A percentile compares a stretch with the other conserved stretches of the same genome.
Conservation (phyloP, 2,113 vertebrate genomes). For the human (Homo sapiens) region DNA sequence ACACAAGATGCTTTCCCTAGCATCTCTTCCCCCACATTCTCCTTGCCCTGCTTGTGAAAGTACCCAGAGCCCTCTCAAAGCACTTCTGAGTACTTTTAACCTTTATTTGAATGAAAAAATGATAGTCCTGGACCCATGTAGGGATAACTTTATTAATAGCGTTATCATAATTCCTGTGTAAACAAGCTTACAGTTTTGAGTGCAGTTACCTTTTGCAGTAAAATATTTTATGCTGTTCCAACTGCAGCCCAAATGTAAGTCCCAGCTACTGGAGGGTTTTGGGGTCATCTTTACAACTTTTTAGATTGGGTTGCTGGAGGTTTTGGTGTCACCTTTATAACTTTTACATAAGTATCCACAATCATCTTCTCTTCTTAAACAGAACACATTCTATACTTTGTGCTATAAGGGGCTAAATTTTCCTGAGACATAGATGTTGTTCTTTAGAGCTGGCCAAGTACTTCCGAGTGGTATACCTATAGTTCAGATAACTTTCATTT, state of each 20-base stretch:
- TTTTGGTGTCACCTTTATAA: not conserved
- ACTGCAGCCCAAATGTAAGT: not conserved
- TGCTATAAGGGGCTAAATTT: slow-evolving; percentile 29
- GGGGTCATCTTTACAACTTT: not conserved
- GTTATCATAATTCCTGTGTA: not conserved
- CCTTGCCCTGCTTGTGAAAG: not conserved
- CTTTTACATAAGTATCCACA: not conserved
- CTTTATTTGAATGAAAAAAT: slow-evolving; percentile 1
- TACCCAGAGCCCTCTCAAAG: not conserved
- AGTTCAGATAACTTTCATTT: not conserved
- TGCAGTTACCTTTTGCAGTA: not conserved
- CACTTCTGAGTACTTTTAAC: not conserved
- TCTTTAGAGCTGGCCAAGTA: not conserved
- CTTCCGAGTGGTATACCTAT: not conserved
- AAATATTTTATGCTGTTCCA: slow-evolving; percentile 9
- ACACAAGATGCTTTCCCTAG: not conserved
- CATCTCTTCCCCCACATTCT: not conserved
- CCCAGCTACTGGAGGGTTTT: not conserved
- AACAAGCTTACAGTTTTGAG: not conserved
- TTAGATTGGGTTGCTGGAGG: not conserved
- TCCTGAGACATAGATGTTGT: not conserved
- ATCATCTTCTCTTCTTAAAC: not conserved
- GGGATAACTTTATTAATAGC: not conserved
- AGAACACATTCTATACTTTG: not conserved
- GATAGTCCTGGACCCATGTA: not conserved